Evolutionary conservation across 2,888 invertebrate species (phyloP).

Genomic region (Drosophila macrospina): DNA sequence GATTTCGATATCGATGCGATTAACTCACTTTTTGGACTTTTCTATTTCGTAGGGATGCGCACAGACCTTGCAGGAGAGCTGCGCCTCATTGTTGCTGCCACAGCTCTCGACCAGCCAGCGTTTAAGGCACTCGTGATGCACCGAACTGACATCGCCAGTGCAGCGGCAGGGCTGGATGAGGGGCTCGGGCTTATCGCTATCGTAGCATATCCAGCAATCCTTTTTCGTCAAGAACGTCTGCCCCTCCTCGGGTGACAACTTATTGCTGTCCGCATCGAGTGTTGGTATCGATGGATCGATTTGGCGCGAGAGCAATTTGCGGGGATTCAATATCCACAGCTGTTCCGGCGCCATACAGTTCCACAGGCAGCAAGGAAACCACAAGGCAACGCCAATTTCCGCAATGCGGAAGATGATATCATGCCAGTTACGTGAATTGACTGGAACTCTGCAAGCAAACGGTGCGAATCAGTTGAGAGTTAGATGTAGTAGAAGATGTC

Average conservation of each 20-base stretch:
- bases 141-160: constrained; percentile 96
- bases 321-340: constrained; percentile 96
- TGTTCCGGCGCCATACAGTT: constrained; percentile 97
- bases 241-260: constrained; percentile 86
- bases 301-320: constrained; percentile 91
- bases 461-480: background rate
- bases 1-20: background rate
- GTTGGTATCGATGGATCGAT: constrained; percentile 87
- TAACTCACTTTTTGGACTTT: constrained; percentile 88
- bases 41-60: constrained; percentile 93
- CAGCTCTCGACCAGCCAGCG: constrained; percentile 95
- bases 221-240: constrained; percentile 87
- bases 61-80: constrained; percentile 93
- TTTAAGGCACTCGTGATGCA: constrained; percentile 95
- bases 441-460: constrained; percentile 89
- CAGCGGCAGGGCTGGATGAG: constrained; percentile 96
- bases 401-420: constrained; percentile 95
- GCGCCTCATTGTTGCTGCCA: constrained; percentile 89
- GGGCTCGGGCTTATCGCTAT: constrained; percentile 91
- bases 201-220: constrained; percentile 98
- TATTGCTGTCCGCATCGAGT: constrained; percentile 83
- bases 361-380: constrained; percentile 98
- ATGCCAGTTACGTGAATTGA: constrained; percentile 96
- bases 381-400: constrained; percentile 96
- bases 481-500: background rate